Percentiles rank a stretch among this genome's conserved stretches.
phyloP scores from a whole-genome alignment of 2,797 vertebrate species.

The Phrynocephalus forsythii region DNA sequence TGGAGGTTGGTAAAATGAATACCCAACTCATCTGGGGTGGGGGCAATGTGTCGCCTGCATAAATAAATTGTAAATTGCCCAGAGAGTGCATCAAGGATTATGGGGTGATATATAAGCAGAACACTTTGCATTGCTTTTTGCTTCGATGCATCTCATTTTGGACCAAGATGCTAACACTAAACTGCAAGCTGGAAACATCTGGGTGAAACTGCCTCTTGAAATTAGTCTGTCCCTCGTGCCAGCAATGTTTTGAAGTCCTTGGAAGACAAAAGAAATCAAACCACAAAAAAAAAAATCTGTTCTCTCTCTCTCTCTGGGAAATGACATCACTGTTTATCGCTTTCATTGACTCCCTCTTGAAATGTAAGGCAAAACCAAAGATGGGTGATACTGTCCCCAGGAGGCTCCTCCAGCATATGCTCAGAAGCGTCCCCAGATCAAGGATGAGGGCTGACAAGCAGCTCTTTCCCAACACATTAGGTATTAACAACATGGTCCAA shows the following conservation, averaged over 20 bases:
- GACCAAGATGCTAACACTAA: background rate
- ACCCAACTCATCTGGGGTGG: too few species aligned
- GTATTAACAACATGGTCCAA: background rate
- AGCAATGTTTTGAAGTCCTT: slow-evolving; percentile 57
- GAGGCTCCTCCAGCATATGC: slow-evolving; percentile 25
- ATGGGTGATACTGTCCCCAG: slow-evolving; percentile 32
- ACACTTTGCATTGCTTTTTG: too few species aligned
- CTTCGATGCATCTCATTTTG: background rate
- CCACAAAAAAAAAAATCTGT: background rate
- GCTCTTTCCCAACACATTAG: background rate
- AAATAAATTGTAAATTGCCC: too few species aligned
- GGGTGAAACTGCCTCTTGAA: slow-evolving; percentile 35
- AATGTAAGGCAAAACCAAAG: slow-evolving; percentile 54
- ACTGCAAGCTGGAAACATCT: background rate
- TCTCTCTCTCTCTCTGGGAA: slow-evolving; percentile 23
- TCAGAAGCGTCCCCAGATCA: background rate
- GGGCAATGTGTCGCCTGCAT: too few species aligned
- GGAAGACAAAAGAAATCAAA: background rate
- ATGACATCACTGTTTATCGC: slow-evolving; percentile 59
- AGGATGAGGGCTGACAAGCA: slow-evolving; percentile 3
- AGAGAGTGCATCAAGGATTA: too few species aligned
- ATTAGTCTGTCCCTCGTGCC: slow-evolving; percentile 41
- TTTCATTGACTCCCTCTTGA: slow-evolving; percentile 57
- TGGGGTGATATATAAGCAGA: too few species aligned
- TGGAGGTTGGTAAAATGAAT: too few species aligned